Base-by-base conservation (phyloP, 2,888 invertebrate genomes). In the Eurytoma adleriae region DNA sequence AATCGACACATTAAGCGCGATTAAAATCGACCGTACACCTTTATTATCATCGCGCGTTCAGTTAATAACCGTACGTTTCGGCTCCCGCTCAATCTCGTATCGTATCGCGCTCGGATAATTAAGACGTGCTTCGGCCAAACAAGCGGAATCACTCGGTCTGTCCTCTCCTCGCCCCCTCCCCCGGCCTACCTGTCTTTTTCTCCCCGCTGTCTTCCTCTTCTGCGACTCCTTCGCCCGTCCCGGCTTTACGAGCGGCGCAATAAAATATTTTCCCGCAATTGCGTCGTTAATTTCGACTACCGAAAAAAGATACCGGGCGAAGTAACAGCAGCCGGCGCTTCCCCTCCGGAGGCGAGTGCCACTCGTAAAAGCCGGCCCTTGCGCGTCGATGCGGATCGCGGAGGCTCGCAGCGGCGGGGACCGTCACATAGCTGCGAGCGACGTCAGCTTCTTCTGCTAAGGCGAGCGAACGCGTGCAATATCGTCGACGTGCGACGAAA, bases 201-300 rank as follows among this genome's bases (percentile, higher is more conserved):
- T 27, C n/a, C 20, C 50, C 18, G 52, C 48, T 75, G 61, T 24
- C 52, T 12, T 27, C 30, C 66, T 64, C 71, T 71, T 16, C n/a
- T 27, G 24, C 62, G 27, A 7, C n/a, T 67, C 52, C 57, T 30
- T 18, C 27, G 7, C n/a, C 13, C 24, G 27, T n/a, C 30, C 52
- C 68, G 62, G 30, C 71, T 82, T 80, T 80, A 78, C 69, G 75
- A 73, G 67, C 40, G 59, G 13, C 13, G 75, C 40, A 69, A 75
- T 78, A 78, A 78, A 78, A 78, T 82, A 78, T 67, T 75, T 75
- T 71, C 50, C 77, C 73, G 79, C 73, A 79, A 79, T 73, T 73
- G 79, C 73, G 73, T 74, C 79, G 72, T 80, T 80, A 76, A 80
- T 72, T 80, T 71, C 56, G 66, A 40, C 68, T 30, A 24, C 70